These are phyloP conservation scores for Aythya baeri DNA, from an alignment of 2,113 vertebrate genomes.

Conservation along the genomic window DNA sequence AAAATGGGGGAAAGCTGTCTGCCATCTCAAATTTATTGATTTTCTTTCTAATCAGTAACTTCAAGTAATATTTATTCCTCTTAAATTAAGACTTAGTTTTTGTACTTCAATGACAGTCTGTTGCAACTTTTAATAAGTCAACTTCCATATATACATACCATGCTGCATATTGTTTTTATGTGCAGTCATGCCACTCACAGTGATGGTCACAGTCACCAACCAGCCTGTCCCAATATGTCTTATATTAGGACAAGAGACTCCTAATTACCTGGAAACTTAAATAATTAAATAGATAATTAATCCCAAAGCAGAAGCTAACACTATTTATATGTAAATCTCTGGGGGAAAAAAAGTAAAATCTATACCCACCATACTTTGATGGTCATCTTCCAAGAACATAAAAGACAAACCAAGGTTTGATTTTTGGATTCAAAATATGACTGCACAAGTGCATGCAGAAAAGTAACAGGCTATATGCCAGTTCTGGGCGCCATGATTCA, in stretches of 20 bases:
- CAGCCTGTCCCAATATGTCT: neutral
- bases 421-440: neutral
- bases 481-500: neutral
- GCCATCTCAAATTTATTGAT: neutral
- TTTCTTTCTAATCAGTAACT: neutral
- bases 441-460: neutral
- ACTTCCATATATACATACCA: neutral
- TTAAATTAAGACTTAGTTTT: neutral
- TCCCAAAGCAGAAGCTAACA: neutral
- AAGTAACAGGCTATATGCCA: neutral
- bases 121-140: neutral
- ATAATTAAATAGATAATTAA: neutral
- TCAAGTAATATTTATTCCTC: neutral
- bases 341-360: neutral
- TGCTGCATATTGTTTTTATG: neutral
- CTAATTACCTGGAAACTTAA: neutral
- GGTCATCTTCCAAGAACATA: neutral
- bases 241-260: neutral
- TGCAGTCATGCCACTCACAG: neutral
- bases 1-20: constrained; percentile 8
- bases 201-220: neutral
- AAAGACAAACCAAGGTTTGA: neutral
- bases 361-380: neutral
- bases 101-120: neutral
- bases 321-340: neutral